Percentiles rank a stretch among this genome's conserved stretches.
Conservation (phyloP, 2,888 invertebrate species). For the Agrochola lota region DNA sequence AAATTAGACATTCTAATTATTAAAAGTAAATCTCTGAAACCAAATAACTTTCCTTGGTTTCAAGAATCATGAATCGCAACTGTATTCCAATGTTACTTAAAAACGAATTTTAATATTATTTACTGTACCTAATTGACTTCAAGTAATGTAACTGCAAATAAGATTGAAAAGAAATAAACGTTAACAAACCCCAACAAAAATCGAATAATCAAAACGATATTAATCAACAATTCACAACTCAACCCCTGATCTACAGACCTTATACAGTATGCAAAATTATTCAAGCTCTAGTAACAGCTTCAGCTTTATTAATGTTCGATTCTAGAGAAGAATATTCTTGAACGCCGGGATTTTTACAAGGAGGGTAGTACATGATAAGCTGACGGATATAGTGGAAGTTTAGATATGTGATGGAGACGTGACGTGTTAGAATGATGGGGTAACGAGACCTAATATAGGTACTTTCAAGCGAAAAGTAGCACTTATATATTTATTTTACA, state of each 20-base stretch:
- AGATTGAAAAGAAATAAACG: conserved; percentile 23
- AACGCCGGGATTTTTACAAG: conserved; percentile 49
- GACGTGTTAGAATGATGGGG: conserved; percentile 23
- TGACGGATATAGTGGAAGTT: conserved; percentile 56
- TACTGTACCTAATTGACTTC: not conserved
- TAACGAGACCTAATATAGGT: conserved; percentile 1
- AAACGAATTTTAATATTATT: not conserved
- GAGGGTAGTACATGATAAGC: conserved; percentile 56
- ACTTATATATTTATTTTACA: not conserved
- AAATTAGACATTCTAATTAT: not conserved
- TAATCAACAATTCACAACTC: conserved; percentile 36
- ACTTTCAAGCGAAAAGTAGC: not conserved
- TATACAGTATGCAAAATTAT: conserved; percentile 68
- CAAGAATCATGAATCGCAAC: not conserved
- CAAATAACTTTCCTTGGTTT: not conserved
- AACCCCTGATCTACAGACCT: conserved; percentile 9
- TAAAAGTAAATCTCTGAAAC: not conserved
- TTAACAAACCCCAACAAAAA: conserved; percentile 13
- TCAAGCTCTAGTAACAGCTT: conserved; percentile 58
- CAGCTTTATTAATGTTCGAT: conserved; percentile 69
- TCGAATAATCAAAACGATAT: conserved; percentile 30
- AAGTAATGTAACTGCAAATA: not conserved
- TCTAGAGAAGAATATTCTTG: conserved; percentile 56
- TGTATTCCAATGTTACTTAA: not conserved
- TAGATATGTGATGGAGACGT: conserved; percentile 61